These are phyloP conservation scores for Sicus ferrugineus DNA, from an alignment of 2,888 invertebrate genomes.

Conservation along the genomic window DNA sequence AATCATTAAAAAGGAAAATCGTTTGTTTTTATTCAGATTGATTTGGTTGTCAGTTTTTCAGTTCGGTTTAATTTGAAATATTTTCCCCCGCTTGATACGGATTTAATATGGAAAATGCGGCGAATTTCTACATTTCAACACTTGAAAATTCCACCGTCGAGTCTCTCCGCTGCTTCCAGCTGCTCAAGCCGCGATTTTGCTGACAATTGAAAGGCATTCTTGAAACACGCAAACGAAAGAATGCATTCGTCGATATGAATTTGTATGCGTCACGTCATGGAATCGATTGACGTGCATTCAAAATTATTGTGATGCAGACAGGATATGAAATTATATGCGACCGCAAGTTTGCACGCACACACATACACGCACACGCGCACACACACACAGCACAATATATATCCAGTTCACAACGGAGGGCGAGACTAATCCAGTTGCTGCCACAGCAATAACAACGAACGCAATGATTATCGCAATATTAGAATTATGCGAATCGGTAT, in stretches of 20 bases:
- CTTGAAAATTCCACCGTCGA: too few species aligned
- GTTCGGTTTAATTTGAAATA: too few species aligned
- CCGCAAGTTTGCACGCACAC: slow-evolving; percentile 4
- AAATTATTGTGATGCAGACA: neutral
- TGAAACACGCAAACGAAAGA: neutral
- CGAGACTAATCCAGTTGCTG: neutral
- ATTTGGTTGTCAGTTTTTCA: too few species aligned
- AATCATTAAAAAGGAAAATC: too few species aligned
- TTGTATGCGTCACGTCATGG: neutral
- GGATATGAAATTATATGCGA: neutral
- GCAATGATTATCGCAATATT: neutral
- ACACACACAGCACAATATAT: too few species aligned
- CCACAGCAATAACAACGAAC: slow-evolving; percentile 11
- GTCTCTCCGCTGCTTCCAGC: too few species aligned
- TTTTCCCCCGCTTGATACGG: too few species aligned
- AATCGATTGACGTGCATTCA: neutral
- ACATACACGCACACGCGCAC: slow-evolving; percentile 26
- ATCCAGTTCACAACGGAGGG: neutral
- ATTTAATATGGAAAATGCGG: too few species aligned
- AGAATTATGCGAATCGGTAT: neutral
- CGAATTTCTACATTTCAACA: too few species aligned
- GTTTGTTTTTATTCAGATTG: too few species aligned
- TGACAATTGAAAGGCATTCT: neutral
- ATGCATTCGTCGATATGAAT: neutral
- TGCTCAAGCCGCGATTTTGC: too few species aligned